phyloP scores from a whole-genome alignment of 2,113 vertebrate species.

The Sitta europaea region DNA sequence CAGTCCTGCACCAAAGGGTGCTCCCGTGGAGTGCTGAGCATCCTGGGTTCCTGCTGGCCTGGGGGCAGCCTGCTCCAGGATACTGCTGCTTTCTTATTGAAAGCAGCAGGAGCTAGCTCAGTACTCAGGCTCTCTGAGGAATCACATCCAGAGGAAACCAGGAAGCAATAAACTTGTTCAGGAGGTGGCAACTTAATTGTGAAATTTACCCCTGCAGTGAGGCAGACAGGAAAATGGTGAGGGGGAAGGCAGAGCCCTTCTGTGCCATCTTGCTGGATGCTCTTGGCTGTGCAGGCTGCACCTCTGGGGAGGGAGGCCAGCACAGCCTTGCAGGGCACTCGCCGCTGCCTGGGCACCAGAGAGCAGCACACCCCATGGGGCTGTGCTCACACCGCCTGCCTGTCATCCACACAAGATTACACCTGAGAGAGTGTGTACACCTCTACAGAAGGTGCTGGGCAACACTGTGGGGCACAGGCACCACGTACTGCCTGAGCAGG shows the following conservation, averaged over 20 bases:
- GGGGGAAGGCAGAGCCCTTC: neutral
- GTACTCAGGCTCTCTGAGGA: neutral
- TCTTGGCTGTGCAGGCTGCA: neutral
- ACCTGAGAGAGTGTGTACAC: neutral
- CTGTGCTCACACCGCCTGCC: neutral
- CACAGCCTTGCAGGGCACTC: accelerated
- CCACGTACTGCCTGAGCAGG: accelerated
- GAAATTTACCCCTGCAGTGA: neutral
- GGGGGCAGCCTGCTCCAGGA: neutral
- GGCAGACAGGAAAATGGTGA: neutral
- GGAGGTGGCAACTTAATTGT: neutral
- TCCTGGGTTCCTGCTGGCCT: neutral
- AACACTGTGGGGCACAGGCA: accelerated
- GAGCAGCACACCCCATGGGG: neutral
- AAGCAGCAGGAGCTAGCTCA: neutral
- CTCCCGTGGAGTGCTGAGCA: neutral
- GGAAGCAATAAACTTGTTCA: neutral
- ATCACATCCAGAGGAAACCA: neutral
- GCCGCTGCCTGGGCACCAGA: neutral
- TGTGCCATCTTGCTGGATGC: neutral
- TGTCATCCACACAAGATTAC: accelerated
- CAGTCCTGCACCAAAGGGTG: neutral
- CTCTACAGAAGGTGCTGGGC: neutral
- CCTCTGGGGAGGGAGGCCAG: neutral
- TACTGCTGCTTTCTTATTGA: accelerated